Evolutionary conservation across 2,797 vertebrate genomes (phyloP), one percentile per base, ranked within the genome.

Genomic region (Silurus lanzhouensis): DNA sequence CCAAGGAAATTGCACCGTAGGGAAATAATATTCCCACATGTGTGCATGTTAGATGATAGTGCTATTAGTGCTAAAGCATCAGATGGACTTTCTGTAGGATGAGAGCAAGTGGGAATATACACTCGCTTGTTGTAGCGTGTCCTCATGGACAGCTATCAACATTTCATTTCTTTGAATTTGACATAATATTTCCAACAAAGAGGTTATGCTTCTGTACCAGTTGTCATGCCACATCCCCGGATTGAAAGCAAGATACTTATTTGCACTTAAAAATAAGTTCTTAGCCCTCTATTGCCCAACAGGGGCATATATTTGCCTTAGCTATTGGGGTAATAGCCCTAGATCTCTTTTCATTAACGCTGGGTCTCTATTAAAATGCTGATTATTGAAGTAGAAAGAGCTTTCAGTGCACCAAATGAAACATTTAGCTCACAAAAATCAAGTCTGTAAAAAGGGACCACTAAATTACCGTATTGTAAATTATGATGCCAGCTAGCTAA

Each of bases 11-110:
- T 58, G 78, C 83, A 71, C 68, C 55, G n/a, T 12, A 38, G 48
- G 70, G 83, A 84, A 83, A 83, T 80, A 88, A 76, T 84, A 85
- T 17, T 66, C 58, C 52, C 77, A 46, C 52, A 66, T 58, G 61
- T 77, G 15, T 44, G 52, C 77, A 55, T 64, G 74, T 25, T 64
- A 84, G 68, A 71, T 84, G 80, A 89, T 84, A 64, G 81, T 85
- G 31, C 86, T 86, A 85, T 82, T 76, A 84, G 78, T 58, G 46
- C 78, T 88, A 84, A 89, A 79, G 81, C n/a, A 55, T 83, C 68
- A 57, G 75, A 85, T 81, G 38, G 57, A 80, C 79, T 55, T 76
- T 15, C 64, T 67, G 19, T 58, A 52, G 61, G 52, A 63, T 64
- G 12, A 48, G 55, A 82, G 13, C 19, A 20, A 57, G 7, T 68